A percentile compares a stretch with the other conserved stretches of the same genome.
Evolutionary conservation across 2,888 invertebrate species (phyloP).

Genomic region (Galeruca laticollis): DNA sequence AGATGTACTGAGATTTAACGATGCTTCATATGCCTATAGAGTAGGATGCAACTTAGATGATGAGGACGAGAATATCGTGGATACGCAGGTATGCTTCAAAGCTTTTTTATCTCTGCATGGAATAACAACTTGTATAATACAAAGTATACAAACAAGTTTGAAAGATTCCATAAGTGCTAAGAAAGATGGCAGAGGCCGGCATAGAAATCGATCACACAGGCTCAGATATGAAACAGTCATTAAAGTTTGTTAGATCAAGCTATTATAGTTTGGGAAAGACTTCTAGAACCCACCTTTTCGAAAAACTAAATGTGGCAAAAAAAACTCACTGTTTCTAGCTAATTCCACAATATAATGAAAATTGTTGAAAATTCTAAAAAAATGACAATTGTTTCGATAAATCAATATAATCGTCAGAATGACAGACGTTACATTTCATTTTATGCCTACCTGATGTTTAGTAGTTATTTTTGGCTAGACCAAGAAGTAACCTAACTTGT

Average conservation of each 20-base stretch:
- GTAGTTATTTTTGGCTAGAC: too few relatives aligned
- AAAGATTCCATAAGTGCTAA: conserved; percentile 21
- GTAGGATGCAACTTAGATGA: too few relatives aligned
- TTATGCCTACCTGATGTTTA: too few relatives aligned
- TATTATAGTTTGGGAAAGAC: conserved; percentile 37
- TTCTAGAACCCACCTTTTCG: conserved; percentile 36
- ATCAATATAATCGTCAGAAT: too few relatives aligned
- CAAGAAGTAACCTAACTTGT: too few relatives aligned
- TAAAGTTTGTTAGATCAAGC: conserved; percentile 26
- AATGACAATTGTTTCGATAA: too few relatives aligned
- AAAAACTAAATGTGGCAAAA: conserved; percentile 35
- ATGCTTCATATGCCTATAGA: conserved; percentile 29
- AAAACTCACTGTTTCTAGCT: too few relatives aligned
- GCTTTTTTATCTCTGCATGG: conserved; percentile 40
- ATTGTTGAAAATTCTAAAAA: too few relatives aligned
- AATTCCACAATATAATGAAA: too few relatives aligned
- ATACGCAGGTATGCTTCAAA: conserved; percentile 40
- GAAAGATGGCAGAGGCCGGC: too few relatives aligned
- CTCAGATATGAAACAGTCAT: conserved; percentile 30
- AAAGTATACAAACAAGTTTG: conserved; percentile 34
- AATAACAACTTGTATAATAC: conserved; percentile 25
- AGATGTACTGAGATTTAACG: conserved; percentile 32
- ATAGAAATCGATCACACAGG: conserved; percentile 32
- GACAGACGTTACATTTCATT: too few relatives aligned
- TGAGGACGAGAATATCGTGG: too few relatives aligned